Base-by-base conservation (phyloP, 2,888 invertebrate genomes). In the Lasioglossum marginatum region DNA sequence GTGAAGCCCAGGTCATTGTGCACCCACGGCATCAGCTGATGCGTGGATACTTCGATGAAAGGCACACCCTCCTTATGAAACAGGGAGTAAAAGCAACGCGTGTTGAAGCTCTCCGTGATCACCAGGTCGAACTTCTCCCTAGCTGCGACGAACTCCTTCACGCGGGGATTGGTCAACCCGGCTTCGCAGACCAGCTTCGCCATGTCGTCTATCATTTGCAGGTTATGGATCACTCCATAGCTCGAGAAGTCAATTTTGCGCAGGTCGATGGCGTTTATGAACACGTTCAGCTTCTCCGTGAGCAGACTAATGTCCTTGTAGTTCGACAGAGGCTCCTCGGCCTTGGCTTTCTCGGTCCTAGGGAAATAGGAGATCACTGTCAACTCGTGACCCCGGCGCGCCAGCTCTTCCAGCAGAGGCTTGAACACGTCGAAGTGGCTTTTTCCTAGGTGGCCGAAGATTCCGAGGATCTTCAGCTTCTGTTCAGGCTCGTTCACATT, bases 381-480 rank as follows among this genome's bases (percentile, higher is more conserved):
- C 0, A 97, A 94, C 83, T 97, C 96, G 91, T 97, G 97, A 0
- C 97, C 97, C 76, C 96, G 96, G 52, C 93, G 95, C 0, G 96
- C 96, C 77, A 97, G 93, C 88, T 96, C 97, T 66, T 95, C 96
- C 74, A 97, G 92, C 78, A 97, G 95, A 0, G 96, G 96, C 91
- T 96, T 95, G 91, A 97, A 97, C 37, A 97, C 96, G 43, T 96
- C 95, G 90, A 97, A 97, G 93, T 98, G 97, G 82, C 97, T 97
- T 89, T 96, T 97, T 1, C 97, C 97, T 6, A 96, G 95, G 90
- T 97, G 96, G 0, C 97, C 96, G 92, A 97, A 97, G 83, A 97
- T 94, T 31, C 96, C 97, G 45, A 97, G 95, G 89, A 97, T 96
- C 76, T 96, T 96, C 10, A 89, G 3, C 8, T 57, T 85, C 1